phyloP scores from a whole-genome alignment of 2,797 vertebrate genomes.

The Steatocranus sp. region DNA sequence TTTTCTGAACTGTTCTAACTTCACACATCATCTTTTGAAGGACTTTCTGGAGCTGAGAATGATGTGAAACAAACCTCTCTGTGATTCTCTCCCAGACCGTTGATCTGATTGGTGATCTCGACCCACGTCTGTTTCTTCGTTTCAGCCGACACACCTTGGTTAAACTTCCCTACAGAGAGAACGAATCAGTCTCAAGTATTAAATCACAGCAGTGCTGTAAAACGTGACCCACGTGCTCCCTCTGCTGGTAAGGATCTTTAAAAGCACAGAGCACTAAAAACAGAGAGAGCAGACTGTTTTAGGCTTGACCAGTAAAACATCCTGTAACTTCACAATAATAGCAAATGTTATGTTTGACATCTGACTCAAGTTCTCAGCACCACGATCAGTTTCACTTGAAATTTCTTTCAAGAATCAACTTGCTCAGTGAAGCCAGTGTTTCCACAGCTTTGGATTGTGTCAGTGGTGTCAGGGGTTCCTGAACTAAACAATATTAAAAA shows the following conservation, averaged over 20 bases:
- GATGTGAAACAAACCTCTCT: slow-evolving; percentile 53
- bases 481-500: background rate
- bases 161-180: slow-evolving; percentile 57
- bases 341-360: background rate
- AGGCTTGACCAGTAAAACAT: background rate
- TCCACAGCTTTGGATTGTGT: background rate
- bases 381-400: background rate
- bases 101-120: slow-evolving; percentile 64
- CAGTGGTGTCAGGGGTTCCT: background rate
- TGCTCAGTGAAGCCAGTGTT: background rate
- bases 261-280: background rate
- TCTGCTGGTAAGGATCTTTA: background rate
- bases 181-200: background rate
- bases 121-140: slow-evolving; percentile 67
- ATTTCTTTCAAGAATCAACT: background rate
- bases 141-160: slow-evolving; percentile 58
- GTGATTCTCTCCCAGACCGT: slow-evolving; percentile 63
- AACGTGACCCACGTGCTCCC: background rate
- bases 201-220: background rate
- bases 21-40: background rate
- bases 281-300: background rate
- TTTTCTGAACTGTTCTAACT: rapidly evolving
- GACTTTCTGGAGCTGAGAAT: background rate
- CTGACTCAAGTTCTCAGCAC: background rate
- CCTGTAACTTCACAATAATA: background rate